These are phyloP conservation scores for Ladona fulva DNA, from an alignment of 1,140 invertebrate genomes.

Conservation along the genomic window DNA sequence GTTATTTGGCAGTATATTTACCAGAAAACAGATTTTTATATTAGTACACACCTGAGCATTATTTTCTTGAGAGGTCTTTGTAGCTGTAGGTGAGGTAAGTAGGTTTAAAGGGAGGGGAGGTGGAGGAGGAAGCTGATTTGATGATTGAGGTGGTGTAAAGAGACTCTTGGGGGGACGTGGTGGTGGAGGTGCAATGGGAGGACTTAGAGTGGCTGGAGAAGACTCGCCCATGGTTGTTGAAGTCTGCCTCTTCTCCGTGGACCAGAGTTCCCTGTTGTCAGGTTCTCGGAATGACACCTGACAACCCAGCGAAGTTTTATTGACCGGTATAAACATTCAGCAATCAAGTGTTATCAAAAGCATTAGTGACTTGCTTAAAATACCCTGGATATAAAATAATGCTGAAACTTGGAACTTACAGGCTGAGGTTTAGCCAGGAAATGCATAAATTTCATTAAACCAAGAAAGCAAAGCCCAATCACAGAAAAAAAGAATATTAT, in stretches of 20 bases:
- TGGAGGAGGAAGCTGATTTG: slow-evolving; percentile 11
- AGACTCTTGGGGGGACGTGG: slow-evolving; percentile 18
- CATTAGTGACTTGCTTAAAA: too few relatives aligned
- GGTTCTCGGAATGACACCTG: slow-evolving; percentile 30
- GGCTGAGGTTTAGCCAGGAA: too few relatives aligned
- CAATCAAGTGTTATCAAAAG: too few relatives aligned
- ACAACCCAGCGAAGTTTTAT: not conserved
- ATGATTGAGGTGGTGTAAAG: slow-evolving; percentile 12
- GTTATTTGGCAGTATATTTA: too few relatives aligned
- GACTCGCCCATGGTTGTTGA: slow-evolving; percentile 14
- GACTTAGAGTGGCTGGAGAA: not conserved
- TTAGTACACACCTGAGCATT: not conserved
- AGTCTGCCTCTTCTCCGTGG: slow-evolving; percentile 24
- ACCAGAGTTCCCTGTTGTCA: slow-evolving; percentile 28
- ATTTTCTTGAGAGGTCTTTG: not conserved
- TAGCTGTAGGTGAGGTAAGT: not conserved
- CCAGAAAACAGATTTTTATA: not conserved
- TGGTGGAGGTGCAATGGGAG: slow-evolving; percentile 13
- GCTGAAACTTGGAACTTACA: too few relatives aligned
- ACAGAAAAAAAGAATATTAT: too few relatives aligned
- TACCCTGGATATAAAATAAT: too few relatives aligned
- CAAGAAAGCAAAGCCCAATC: too few relatives aligned
- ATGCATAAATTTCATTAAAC: too few relatives aligned
- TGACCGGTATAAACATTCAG: not conserved
- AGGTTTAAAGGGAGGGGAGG: not conserved